A percentile compares a stretch with the other conserved stretches of the same genome.
phyloP scores from a whole-genome alignment of 2,113 vertebrate genomes.

The Upupa epops region DNA sequence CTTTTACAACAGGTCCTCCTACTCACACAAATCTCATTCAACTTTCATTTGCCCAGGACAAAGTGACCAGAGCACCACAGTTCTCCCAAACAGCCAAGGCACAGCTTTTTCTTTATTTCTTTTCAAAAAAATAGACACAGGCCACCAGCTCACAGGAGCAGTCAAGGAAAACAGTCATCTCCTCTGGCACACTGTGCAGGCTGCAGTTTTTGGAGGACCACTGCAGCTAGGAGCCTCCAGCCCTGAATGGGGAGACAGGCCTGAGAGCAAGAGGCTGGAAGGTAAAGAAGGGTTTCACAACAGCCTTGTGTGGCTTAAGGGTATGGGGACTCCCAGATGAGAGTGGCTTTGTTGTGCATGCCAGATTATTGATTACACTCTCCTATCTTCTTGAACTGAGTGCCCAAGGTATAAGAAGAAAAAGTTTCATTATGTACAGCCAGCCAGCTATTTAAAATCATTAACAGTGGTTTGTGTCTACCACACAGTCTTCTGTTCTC shows the following conservation, averaged over 20 bases:
- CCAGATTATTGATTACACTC: slow-evolving; percentile 43
- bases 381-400: slow-evolving; percentile 13
- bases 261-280: background rate
- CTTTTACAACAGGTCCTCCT: slow-evolving; percentile 5
- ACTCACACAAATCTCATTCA: background rate
- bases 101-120: background rate
- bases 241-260: background rate
- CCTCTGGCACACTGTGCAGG: background rate
- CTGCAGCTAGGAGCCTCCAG: background rate
- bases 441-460: slow-evolving; percentile 53
- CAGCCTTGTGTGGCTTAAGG: background rate
- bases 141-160: rapidly evolving
- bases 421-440: background rate
- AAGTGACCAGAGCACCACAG: background rate
- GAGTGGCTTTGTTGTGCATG: background rate
- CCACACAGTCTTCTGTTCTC: background rate
- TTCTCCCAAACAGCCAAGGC: rapidly evolving
- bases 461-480: slow-evolving; percentile 45
- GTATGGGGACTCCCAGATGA: background rate
- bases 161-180: background rate
- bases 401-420: background rate
- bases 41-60: background rate
- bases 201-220: background rate
- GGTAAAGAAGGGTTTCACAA: rapidly evolving
- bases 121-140: background rate